phyloP scores from a whole-genome alignment of 2,113 vertebrate genomes.

The Periophthalmodon schlosseri region DNA sequence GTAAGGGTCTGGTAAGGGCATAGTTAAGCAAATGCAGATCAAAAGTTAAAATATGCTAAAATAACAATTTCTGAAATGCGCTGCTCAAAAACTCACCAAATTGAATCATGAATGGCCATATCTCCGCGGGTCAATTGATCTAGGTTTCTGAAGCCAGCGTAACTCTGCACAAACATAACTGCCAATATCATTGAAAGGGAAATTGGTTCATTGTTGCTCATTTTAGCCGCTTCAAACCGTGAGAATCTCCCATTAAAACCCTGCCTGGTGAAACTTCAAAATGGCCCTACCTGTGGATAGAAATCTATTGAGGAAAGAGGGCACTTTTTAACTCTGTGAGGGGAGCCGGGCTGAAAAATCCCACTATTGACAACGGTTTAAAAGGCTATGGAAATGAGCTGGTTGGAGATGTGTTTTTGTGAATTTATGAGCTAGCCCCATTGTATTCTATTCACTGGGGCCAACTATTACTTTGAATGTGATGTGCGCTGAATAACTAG shows the following conservation, averaged over 20 bases:
- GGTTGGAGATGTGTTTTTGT: neutral
- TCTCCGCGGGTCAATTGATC: neutral
- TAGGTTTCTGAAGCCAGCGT: neutral
- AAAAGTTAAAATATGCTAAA: neutral
- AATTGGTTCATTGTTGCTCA: neutral
- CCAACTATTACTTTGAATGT: neutral
- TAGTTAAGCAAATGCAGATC: too few species aligned
- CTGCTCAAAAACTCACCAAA: neutral
- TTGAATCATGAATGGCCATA: neutral
- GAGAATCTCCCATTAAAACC: conserved; percentile 18
- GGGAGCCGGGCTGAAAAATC: neutral
- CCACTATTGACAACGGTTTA: neutral
- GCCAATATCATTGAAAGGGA: neutral
- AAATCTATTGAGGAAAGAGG: neutral
- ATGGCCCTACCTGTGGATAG: conserved; percentile 5
- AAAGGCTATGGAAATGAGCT: conserved; percentile 19
- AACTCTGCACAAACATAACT: neutral
- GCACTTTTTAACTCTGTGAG: neutral
- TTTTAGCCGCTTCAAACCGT: neutral
- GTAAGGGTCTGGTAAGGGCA: too few species aligned
- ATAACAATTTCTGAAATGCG: neutral
- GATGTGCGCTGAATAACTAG: neutral
- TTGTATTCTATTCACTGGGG: neutral
- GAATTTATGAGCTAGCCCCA: conserved; percentile 1
- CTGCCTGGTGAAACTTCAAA: conserved; percentile 5